Evolutionary conservation across 92 coral and sea anemone species (phyloP), one percentile per base, ranked within the genome.

Genomic region (Porites divaricata): DNA sequence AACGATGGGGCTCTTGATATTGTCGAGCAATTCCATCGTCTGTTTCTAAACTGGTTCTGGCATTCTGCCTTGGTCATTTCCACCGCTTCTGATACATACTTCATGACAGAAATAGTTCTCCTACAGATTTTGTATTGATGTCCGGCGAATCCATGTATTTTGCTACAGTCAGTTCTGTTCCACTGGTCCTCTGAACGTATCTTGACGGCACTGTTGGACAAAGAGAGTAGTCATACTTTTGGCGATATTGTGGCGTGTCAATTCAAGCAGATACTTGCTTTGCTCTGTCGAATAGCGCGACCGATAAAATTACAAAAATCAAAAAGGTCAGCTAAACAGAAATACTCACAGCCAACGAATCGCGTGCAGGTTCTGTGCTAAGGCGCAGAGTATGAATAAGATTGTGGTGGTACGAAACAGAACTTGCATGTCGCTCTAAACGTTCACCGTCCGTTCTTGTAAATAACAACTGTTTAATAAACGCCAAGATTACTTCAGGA

Each of bases 1-100:
- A 87, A 91, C 20, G 49, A 63, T 6, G 99, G 99, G 51, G 96
- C 97, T 24, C 57, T 76, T 1, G 45, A 24, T 10, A 97, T 89
- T 20, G 95, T 83, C 8, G 86, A 85, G 23, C 99, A 97, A 83
- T 97, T 93, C 99, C 99, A 97, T 28, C 98, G 53, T 58, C 93
- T 83, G 56, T 87, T 74, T 9, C 62, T 81, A 53, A 95, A 21
- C 70, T 89, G 97, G 28, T 83, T 68, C 51, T 85, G 71, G 72
- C 99, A 97, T 80, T 93, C 97, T 1, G 56, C 68, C 14, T 63
- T 84, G 2, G 98, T 87, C 77, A 91, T 87, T 68, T 93, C 94
- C 15, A 89, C 95, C 10, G 99, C 99, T 58, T 89, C 96, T 11
- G 95, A 84, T 21, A 97, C 97, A 41, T 90, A 97, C 63, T 72